Percentiles rank a stretch among this genome's conserved stretches.
Evolutionary conservation across 2,888 invertebrate species (phyloP).

Genomic region (Orthosia incerta): DNA sequence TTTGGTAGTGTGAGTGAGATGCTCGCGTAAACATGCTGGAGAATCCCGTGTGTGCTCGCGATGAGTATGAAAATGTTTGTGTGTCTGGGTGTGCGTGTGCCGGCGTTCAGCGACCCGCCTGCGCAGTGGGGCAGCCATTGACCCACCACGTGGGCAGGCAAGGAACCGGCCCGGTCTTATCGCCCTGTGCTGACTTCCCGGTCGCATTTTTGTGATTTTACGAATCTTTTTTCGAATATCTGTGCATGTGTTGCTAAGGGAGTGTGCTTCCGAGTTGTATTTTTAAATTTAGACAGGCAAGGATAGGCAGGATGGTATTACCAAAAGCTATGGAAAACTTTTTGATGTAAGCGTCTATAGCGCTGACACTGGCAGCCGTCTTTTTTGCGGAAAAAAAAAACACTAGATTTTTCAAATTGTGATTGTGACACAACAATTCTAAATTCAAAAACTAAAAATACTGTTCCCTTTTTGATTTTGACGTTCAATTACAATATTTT

Average conservation of each 20-base stretch:
- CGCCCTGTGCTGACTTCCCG: slow-evolving; percentile 74
- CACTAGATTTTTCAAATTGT: neutral
- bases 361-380: neutral
- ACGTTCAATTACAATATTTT: neutral
- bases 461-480: slow-evolving; percentile 17
- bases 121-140: slow-evolving; percentile 89
- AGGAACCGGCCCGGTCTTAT: slow-evolving; percentile 78
- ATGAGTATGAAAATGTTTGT: slow-evolving; percentile 56
- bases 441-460: neutral
- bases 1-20: slow-evolving; percentile 50
- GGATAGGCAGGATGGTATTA: neutral
- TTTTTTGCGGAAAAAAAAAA: neutral
- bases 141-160: slow-evolving; percentile 88
- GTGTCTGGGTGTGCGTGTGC: slow-evolving; percentile 63
- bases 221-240: slow-evolving; percentile 22
- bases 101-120: slow-evolving; percentile 83
- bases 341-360: neutral
- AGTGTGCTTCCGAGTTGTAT: neutral
- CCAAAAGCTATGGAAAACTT: neutral
- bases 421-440: neutral
- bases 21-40: slow-evolving; percentile 35
- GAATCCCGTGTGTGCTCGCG: slow-evolving; percentile 58
- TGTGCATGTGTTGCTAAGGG: slow-evolving; percentile 25
- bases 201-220: slow-evolving; percentile 70
- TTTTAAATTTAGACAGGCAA: neutral